Percentiles rank a stretch among this genome's conserved stretches.
These are phyloP conservation scores for Enteromius mattozi DNA, from an alignment of 2,797 vertebrate species.

Conservation along the genomic window DNA sequence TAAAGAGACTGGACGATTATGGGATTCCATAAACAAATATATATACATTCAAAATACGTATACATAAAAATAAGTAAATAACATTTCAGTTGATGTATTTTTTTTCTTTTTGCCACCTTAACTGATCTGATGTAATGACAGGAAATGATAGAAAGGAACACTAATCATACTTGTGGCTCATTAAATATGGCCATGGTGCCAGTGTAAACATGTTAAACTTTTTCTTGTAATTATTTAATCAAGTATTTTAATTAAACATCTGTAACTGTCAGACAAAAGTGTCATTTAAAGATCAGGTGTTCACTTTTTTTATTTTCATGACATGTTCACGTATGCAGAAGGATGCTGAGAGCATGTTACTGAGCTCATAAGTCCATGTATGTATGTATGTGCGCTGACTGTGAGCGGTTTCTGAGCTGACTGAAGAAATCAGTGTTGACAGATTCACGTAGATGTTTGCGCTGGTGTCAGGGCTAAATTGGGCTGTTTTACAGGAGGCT, in stretches of 20 bases:
- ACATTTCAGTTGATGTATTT: background rate
- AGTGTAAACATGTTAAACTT: background rate
- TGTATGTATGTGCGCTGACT: conserved; percentile 20
- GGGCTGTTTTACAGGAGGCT: conserved; percentile 65
- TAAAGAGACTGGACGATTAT: background rate
- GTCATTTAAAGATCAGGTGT: background rate
- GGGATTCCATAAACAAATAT: background rate
- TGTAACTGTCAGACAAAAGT: background rate
- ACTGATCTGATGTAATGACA: too few relatives aligned
- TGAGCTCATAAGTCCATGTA: background rate
- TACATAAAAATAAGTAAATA: background rate
- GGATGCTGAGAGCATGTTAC: background rate
- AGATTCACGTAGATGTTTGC: conserved; percentile 61
- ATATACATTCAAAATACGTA: background rate
- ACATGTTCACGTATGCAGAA: background rate
- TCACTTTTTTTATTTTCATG: background rate
- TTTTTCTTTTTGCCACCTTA: background rate
- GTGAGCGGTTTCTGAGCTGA: conserved; percentile 21
- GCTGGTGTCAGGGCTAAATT: conserved; percentile 58
- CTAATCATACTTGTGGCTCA: background rate
- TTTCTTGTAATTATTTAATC: background rate
- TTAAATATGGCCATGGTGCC: background rate
- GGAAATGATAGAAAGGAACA: background rate
- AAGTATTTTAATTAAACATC: background rate
- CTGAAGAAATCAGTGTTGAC: conserved; percentile 61